These are phyloP conservation scores for Rhyzopertha dominica DNA, from an alignment of 1,140 invertebrate genomes.

Conservation along the genomic window DNA sequence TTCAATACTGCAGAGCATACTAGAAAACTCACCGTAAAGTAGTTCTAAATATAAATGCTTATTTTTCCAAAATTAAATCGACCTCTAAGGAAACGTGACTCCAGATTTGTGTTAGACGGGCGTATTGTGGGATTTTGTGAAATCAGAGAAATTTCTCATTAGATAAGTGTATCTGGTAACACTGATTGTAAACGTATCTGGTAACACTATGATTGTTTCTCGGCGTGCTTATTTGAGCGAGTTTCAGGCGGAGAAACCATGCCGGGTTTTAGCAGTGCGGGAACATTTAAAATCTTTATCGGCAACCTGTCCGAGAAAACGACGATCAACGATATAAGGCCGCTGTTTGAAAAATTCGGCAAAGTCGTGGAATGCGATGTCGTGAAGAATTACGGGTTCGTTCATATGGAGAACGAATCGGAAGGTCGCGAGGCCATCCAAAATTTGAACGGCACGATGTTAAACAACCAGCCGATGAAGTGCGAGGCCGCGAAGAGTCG, in stretches of 20 bases:
- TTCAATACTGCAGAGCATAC: no score
- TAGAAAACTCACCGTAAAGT: no score
- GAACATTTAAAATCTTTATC: constrained; percentile 93
- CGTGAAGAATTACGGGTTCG: constrained; percentile 95
- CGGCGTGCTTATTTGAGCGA: constrained; percentile 15
- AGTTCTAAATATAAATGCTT: no score
- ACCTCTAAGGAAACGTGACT: no score
- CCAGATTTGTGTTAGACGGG: no score
- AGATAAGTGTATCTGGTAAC: no score
- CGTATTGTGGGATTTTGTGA: no score
- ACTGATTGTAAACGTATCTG: no score
- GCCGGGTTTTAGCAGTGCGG: constrained; percentile 75
- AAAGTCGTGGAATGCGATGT: constrained; percentile 95
- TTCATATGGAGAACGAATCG: constrained; percentile 92
- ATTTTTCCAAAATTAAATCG: no score
- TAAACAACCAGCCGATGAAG: constrained; percentile 85
- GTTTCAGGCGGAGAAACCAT: constrained; percentile 48
- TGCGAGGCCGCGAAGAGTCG: constrained; percentile 86
- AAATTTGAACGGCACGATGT: constrained; percentile 80
- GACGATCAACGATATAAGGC: constrained; percentile 75
- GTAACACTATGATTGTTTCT: constrained; percentile 4
- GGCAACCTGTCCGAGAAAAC: constrained; percentile 91
- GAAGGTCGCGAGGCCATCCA: constrained; percentile 87
- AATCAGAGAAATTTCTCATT: no score
- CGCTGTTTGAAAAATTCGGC: constrained; percentile 91